A percentile compares a stretch with the other conserved stretches of the same genome.
These are phyloP conservation scores for Sturnus vulgaris DNA, from an alignment of 2,113 vertebrate species.

Conservation along the genomic window DNA sequence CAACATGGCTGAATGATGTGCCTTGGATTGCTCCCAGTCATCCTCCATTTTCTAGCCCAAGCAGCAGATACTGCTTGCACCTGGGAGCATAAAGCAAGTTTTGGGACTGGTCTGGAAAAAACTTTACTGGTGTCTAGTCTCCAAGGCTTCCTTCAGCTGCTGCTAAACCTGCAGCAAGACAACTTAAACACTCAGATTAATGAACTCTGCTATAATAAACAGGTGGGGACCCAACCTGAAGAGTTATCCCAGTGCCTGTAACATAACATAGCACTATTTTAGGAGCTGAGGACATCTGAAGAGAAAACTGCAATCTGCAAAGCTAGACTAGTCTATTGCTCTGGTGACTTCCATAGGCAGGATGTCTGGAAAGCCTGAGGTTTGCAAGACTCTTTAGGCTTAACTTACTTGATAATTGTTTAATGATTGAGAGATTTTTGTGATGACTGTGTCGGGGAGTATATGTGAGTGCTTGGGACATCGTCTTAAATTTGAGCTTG, in stretches of 20 bases:
- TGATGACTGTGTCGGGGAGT: background rate
- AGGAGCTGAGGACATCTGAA: background rate
- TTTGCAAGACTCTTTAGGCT: background rate
- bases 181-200: background rate
- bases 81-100: background rate
- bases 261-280: background rate
- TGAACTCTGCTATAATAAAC: background rate
- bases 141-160: background rate
- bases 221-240: background rate
- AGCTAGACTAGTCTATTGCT: background rate
- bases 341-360: background rate
- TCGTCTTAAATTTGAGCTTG: background rate
- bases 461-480: background rate
- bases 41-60: background rate
- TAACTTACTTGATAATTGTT: background rate
- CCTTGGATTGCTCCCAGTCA: background rate
- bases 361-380: background rate
- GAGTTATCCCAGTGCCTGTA: background rate
- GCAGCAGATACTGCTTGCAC: background rate
- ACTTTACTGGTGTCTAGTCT: background rate
- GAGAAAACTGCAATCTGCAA: background rate
- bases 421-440: background rate
- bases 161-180: background rate
- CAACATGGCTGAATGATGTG: fast-evolving
- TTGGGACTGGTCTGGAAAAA: background rate